Percentiles rank a stretch among this genome's conserved stretches.
Evolutionary conservation across 2,797 vertebrate species (phyloP).

Genomic region (Bradypus variegatus): DNA sequence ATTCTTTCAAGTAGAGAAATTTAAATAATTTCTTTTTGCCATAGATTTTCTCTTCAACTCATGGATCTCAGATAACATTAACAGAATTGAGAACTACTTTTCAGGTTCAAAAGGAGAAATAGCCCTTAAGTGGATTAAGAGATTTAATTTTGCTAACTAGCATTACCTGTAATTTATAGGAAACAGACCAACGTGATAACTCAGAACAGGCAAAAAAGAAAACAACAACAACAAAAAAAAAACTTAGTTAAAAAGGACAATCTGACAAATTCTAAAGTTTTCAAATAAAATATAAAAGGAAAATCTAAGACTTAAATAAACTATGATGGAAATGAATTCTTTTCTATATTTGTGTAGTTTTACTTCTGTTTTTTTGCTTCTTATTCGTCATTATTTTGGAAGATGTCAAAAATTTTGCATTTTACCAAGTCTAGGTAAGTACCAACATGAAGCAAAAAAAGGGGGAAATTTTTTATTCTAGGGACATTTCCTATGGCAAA

Average conservation of each 20-base stretch:
- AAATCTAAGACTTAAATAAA: neutral
- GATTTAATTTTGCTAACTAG: neutral
- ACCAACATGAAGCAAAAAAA: neutral
- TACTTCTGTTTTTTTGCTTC: neutral
- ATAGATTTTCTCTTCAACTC: neutral
- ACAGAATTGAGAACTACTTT: neutral
- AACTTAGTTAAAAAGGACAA: neutral
- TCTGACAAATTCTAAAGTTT: neutral
- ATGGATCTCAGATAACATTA: neutral
- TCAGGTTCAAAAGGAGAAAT: neutral
- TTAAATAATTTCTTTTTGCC: neutral
- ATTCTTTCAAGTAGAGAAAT: conserved; percentile 15
- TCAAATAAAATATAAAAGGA: conserved; percentile 3
- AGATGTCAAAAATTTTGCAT: neutral
- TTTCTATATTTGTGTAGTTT: neutral
- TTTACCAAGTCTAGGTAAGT: neutral
- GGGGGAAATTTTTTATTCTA: neutral
- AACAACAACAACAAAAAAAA: neutral
- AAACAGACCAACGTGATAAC: neutral
- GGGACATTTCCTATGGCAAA: neutral
- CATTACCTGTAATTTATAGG: neutral
- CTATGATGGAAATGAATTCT: neutral
- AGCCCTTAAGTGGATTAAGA: neutral
- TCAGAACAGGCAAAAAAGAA: neutral
- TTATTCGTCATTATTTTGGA: neutral